Conservation (phyloP, 92 coral and sea anemone genomes). For the Micromussa lordhowensis region DNA sequence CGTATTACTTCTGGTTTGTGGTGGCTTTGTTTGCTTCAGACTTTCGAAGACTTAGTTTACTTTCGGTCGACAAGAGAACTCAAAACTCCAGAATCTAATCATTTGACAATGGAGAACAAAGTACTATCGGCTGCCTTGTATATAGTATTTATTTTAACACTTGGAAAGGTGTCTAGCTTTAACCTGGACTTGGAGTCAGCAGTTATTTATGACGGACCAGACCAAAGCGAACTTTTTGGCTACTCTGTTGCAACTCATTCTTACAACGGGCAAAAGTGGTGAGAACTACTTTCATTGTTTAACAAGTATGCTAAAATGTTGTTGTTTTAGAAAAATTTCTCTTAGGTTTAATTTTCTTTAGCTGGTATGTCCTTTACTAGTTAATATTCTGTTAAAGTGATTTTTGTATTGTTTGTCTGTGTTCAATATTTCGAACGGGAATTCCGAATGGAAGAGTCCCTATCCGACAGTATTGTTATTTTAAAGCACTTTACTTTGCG, state of each 20-base stretch:
- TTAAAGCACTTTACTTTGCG: background rate
- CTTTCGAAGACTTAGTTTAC: background rate
- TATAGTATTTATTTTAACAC: background rate
- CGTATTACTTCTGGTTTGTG: background rate
- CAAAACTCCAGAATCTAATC: background rate
- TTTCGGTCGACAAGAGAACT: background rate
- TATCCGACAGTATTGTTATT: background rate
- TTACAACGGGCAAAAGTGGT: slow-evolving; percentile 27
- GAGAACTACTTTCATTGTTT: slow-evolving; percentile 5
- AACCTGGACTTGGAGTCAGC: slow-evolving; percentile 24
- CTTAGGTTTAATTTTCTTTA: background rate
- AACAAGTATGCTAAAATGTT: background rate
- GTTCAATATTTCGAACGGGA: background rate
- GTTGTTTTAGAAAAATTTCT: background rate
- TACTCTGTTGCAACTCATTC: slow-evolving; percentile 23
- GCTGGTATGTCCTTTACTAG: background rate
- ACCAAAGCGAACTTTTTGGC: slow-evolving; percentile 23
- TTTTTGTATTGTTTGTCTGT: background rate
- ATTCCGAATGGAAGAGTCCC: slow-evolving; percentile 5
- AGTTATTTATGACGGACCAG: slow-evolving; percentile 21
- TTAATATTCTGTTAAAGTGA: background rate
- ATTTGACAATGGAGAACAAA: background rate
- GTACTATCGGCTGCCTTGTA: background rate
- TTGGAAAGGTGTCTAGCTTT: slow-evolving; percentile 9
- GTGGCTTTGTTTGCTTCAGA: background rate